A percentile compares a stretch with the other conserved stretches of the same genome.
phyloP scores from a whole-genome alignment of 2,888 invertebrate genomes.

The Dasypogon diadema region DNA sequence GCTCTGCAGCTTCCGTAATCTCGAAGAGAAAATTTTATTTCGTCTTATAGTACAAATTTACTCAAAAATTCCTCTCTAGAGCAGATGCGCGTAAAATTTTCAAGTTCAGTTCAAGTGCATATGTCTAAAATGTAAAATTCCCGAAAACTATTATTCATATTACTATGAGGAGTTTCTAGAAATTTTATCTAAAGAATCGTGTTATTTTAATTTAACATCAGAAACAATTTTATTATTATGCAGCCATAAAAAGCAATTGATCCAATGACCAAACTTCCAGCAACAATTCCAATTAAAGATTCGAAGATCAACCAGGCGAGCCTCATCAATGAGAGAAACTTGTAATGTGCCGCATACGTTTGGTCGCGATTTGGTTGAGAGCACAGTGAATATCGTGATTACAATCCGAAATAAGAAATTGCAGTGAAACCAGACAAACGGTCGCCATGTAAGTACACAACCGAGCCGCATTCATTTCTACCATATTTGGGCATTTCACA shows the following conservation, averaged over 20 bases:
- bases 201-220: background rate
- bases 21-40: no score
- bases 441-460: constrained; percentile 24
- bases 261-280: background rate
- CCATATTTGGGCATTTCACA: background rate
- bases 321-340: constrained; percentile 28
- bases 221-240: background rate
- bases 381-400: constrained; percentile 34
- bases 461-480: background rate
- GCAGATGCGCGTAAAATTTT: no score
- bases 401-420: constrained; percentile 38
- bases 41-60: no score
- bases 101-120: no score
- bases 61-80: no score
- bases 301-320: constrained; percentile 42
- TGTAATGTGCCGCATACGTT: constrained; percentile 9
- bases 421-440: constrained; percentile 33
- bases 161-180: no score
- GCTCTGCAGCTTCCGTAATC: no score
- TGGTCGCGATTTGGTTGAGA: constrained; percentile 27
- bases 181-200: no score
- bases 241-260: background rate
- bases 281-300: constrained; percentile 30
- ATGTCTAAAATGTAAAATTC: no score
- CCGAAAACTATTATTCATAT: no score